Conservation (phyloP, 35 echinoderm and acorn worm species). For the Ophioderma brevispina region DNA sequence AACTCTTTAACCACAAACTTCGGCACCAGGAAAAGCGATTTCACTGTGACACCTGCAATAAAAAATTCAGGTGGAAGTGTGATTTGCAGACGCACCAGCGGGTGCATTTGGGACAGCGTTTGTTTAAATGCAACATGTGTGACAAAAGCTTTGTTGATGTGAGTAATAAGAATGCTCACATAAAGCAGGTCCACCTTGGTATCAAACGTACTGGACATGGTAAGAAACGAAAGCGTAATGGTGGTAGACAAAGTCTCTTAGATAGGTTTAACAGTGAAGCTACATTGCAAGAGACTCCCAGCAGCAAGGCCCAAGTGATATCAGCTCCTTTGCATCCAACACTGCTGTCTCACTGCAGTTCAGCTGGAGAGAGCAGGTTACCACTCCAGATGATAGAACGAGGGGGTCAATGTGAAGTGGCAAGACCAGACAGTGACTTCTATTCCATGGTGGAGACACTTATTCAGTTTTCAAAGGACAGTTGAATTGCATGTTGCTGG, state of each 20-base stretch:
- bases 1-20: background rate
- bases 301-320: background rate
- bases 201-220: background rate
- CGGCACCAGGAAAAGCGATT: background rate
- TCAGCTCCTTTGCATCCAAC: background rate
- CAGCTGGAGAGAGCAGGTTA: background rate
- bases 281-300: background rate
- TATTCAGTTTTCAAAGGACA: background rate
- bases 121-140: background rate
- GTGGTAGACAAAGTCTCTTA: background rate
- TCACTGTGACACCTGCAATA: background rate
- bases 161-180: background rate
- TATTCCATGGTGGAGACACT: background rate
- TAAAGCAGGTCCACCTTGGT: background rate
- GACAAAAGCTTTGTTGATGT: background rate
- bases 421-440: background rate
- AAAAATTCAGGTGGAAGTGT: background rate
- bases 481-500: too few relatives aligned
- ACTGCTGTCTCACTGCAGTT: background rate
- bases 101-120: background rate
- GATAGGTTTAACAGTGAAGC: background rate
- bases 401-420: background rate
- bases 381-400: background rate
- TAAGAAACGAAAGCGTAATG: background rate
- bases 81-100: background rate